These are phyloP conservation scores for Callipepla californica DNA, from an alignment of 2,113 vertebrate genomes.

Conservation along the genomic window DNA sequence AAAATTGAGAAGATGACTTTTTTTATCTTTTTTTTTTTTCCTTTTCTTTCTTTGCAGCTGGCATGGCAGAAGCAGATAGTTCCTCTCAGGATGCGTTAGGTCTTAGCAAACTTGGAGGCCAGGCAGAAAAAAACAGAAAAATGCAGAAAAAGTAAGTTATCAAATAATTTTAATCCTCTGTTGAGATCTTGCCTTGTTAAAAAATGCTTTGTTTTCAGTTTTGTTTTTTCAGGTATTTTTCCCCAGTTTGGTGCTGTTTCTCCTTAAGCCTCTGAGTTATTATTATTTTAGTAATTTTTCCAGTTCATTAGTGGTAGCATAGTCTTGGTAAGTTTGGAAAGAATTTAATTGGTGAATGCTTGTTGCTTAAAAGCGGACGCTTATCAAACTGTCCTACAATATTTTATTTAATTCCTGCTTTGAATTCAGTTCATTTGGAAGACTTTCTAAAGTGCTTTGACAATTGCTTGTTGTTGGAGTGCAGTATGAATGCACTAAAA, in stretches of 20 bases:
- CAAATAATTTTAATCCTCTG: neutral
- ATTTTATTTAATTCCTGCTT: neutral
- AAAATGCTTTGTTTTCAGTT: neutral
- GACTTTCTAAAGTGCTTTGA: neutral
- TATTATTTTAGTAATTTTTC: neutral
- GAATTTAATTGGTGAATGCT: neutral
- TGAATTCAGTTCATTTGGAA: neutral
- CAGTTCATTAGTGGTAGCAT: neutral
- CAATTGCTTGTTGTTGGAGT: neutral
- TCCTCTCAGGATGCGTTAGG: conserved; percentile 88
- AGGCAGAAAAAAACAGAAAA: conserved; percentile 94
- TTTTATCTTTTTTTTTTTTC: neutral
- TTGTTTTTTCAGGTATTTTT: neutral
- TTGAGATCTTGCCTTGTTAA: neutral
- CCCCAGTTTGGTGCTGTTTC: neutral
- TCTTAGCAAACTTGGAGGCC: conserved; percentile 89
- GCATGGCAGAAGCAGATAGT: conserved; percentile 84
- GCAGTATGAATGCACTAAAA: neutral
- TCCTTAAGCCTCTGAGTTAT: neutral
- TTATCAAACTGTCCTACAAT: neutral
- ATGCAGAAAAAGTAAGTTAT: conserved; percentile 95
- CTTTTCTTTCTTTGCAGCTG: conserved; percentile 71
- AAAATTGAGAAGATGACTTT: neutral
- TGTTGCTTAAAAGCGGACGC: neutral
- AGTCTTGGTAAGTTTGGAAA: neutral